phyloP scores from a whole-genome alignment of 2,797 vertebrate genomes.

The Enteromius treurensis region DNA sequence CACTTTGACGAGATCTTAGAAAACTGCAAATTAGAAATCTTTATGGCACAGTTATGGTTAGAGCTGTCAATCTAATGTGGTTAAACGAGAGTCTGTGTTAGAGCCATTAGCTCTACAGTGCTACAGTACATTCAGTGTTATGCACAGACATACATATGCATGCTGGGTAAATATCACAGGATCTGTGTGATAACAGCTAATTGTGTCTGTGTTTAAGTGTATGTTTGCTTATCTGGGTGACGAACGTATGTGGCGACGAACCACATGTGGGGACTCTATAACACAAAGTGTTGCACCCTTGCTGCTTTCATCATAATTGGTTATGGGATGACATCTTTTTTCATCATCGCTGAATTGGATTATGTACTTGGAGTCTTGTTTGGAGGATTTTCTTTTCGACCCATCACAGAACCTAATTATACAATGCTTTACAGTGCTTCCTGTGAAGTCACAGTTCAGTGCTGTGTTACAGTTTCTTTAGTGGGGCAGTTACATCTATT shows the following conservation, averaged over 20 bases:
- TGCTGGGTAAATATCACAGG: slow-evolving; percentile 18
- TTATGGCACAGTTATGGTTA: slow-evolving; percentile 17
- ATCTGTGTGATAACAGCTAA: slow-evolving; percentile 31
- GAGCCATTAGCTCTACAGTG: background rate
- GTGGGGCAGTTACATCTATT: slow-evolving; percentile 14
- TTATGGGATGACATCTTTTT: slow-evolving; percentile 55
- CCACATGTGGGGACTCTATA: slow-evolving; percentile 33
- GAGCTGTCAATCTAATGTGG: background rate
- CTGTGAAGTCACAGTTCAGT: slow-evolving; percentile 48
- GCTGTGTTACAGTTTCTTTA: slow-evolving; percentile 8
- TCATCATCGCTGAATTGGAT: slow-evolving; percentile 54
- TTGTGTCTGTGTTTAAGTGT: slow-evolving; percentile 41
- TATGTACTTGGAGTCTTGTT: slow-evolving; percentile 45
- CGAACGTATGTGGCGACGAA: slow-evolving; percentile 28
- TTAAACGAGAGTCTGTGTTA: slow-evolving; percentile 4
- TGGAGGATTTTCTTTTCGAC: slow-evolving; percentile 26
- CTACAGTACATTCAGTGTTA: slow-evolving; percentile 7
- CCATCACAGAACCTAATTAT: slow-evolving; percentile 51
- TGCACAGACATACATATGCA: slow-evolving; percentile 11
- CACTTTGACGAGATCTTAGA: slow-evolving; percentile 27
- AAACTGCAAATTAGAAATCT: background rate
- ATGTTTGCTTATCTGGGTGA: slow-evolving; percentile 31
- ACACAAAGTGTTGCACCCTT: slow-evolving; percentile 41
- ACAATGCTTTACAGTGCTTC: slow-evolving; percentile 37
- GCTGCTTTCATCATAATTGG: slow-evolving; percentile 54